Conservation (phyloP, 53 echinoderm and acorn worm species). For the Henricia sp. region DNA sequence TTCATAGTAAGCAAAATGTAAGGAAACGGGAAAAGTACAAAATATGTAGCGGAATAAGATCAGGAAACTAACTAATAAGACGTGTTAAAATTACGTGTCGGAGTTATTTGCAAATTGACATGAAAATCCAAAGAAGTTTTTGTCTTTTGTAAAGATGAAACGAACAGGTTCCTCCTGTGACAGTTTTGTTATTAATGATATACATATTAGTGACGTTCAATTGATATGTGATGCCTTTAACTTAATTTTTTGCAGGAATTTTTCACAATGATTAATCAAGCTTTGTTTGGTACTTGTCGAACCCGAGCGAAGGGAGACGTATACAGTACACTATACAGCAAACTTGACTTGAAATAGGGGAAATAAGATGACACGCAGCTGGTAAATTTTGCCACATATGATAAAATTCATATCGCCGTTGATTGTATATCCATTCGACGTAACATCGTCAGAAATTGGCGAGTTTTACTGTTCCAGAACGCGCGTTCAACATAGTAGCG, state of each 20-base stretch:
- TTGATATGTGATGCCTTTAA: background rate
- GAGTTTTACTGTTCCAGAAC: no score
- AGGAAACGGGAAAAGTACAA: conserved; percentile 9
- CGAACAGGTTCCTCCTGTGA: background rate
- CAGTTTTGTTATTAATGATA: background rate
- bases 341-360: no score
- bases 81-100: conserved; percentile 2
- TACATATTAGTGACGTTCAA: background rate
- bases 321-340: no score
- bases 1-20: background rate
- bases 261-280: no score
- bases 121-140: conserved; percentile 8
- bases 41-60: conserved; percentile 1
- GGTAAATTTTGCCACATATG: no score
- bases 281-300: no score
- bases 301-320: no score
- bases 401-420: no score
- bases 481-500: no score
- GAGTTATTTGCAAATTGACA: background rate
- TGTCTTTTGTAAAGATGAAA: conserved; percentile 11
- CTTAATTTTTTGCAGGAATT: background rate
- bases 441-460: no score
- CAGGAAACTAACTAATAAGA: conserved; percentile 15
- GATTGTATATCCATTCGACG: no score
- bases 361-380: no score